phyloP scores from a whole-genome alignment of 2,888 invertebrate genomes.

The Stenodema calcarata region DNA sequence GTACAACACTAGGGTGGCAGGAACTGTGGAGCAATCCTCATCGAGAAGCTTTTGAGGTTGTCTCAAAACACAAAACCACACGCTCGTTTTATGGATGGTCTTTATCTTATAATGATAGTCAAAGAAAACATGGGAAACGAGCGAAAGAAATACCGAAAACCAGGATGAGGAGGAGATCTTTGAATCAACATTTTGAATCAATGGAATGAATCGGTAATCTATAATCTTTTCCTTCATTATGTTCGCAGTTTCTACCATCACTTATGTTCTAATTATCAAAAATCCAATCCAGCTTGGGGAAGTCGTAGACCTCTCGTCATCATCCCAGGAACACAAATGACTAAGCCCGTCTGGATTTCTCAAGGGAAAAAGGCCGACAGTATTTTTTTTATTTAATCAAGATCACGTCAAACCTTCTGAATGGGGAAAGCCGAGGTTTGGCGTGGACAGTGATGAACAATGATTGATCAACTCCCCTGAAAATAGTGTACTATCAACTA shows the following conservation, averaged over 20 bases:
- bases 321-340: constrained; percentile 4
- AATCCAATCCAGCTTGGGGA: constrained; percentile 11
- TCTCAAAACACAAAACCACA: no score
- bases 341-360: constrained; percentile 31
- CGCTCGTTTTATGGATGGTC: no score
- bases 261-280: constrained; percentile 1
- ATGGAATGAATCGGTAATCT: no score
- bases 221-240: neutral
- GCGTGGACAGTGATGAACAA: constrained; percentile 35
- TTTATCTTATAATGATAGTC: no score
- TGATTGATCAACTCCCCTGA: constrained; percentile 21
- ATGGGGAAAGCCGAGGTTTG: constrained; percentile 3
- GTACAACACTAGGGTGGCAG: no score
- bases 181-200: no score
- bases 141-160: no score
- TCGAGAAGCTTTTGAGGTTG: no score
- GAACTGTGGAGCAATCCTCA: no score
- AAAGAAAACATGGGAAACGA: no score
- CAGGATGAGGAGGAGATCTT: no score
- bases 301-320: neutral
- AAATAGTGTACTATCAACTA: neutral
- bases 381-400: constrained; percentile 34
- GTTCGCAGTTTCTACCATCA: neutral
- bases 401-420: constrained; percentile 32
- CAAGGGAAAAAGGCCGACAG: neutral